phyloP scores from a whole-genome alignment of 2,888 invertebrate species.

The Oxyteleia sp. region DNA sequence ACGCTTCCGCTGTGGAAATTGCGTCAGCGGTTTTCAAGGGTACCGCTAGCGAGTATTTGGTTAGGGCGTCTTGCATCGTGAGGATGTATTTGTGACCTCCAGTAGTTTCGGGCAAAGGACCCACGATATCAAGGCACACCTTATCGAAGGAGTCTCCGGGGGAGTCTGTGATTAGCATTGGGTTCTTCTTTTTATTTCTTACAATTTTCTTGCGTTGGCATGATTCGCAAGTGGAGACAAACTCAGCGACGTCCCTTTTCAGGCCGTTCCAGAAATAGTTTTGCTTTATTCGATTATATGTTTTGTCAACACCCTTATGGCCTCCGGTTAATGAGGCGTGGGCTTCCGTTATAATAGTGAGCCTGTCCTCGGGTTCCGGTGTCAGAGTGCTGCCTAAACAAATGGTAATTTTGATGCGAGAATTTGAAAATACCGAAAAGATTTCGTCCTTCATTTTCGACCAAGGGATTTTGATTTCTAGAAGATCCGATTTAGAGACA shows the following conservation, averaged over 20 bases:
- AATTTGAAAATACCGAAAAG: too few species aligned
- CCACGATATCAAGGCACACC: conserved; percentile 11
- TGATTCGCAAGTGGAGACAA: not conserved
- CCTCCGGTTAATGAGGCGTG: not conserved
- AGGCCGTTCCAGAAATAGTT: not conserved
- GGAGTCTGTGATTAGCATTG: conserved; percentile 28
- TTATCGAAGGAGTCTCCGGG: not conserved
- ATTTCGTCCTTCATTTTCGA: too few species aligned
- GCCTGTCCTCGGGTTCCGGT: not conserved
- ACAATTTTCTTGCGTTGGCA: conserved; percentile 13
- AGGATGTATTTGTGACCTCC: not conserved
- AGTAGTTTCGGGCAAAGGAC: not conserved
- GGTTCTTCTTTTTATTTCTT: conserved; percentile 3
- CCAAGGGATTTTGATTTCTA: too few species aligned
- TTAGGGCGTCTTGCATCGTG: not conserved
- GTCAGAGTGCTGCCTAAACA: not conserved
- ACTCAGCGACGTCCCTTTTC: conserved; percentile 15
- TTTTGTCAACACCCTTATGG: not conserved
- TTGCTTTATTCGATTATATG: not conserved
- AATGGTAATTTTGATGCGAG: not conserved
- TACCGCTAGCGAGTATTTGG: not conserved
- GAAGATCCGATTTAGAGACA: not conserved
- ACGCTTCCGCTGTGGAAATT: conserved; percentile 55
- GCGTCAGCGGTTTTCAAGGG: not conserved
- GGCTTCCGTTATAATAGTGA: not conserved